A percentile compares a stretch with the other conserved stretches of the same genome.
Evolutionary conservation across 2,888 invertebrate species (phyloP).

Genomic region (Synergus laeviventris): DNA sequence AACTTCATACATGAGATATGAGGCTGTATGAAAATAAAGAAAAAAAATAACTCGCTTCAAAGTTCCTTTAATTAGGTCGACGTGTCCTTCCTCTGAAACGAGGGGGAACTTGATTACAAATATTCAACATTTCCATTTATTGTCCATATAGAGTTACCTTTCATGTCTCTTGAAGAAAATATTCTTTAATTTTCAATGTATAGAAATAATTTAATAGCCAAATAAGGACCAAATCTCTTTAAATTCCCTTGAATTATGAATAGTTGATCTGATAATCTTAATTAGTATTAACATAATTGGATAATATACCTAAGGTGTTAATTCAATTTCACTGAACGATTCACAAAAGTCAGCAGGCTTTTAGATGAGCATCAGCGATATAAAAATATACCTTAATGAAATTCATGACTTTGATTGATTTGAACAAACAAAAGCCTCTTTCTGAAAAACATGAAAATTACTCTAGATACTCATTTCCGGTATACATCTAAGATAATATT

Average conservation of each 20-base stretch:
- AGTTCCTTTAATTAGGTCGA: slow-evolving; percentile 46
- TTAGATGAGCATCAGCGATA: slow-evolving; percentile 28
- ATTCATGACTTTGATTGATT: slow-evolving; percentile 36
- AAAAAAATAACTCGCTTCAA: slow-evolving; percentile 39
- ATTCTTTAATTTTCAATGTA: neutral
- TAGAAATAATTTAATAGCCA: neutral
- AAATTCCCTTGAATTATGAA: neutral
- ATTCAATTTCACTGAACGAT: slow-evolving; percentile 3
- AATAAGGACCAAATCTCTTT: neutral
- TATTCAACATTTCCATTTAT: slow-evolving; percentile 23
- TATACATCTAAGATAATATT: slow-evolving; percentile 3
- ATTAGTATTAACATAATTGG: too few species aligned
- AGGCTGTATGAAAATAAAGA: slow-evolving; percentile 48
- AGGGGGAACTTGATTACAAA: slow-evolving; percentile 26
- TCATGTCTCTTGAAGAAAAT: neutral
- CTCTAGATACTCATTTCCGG: slow-evolving; percentile 17
- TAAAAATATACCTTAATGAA: slow-evolving; percentile 32
- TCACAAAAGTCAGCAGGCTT: slow-evolving; percentile 5
- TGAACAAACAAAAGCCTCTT: neutral
- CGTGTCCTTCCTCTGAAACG: slow-evolving; percentile 43
- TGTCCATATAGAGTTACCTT: neutral
- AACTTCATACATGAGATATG: slow-evolving; percentile 60
- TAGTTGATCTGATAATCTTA: too few species aligned
- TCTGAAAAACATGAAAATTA: slow-evolving; percentile 11
- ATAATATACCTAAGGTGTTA: neutral